Evolutionary conservation across 2,113 vertebrate genomes (phyloP).

Genomic region (Hylia prasina): DNA sequence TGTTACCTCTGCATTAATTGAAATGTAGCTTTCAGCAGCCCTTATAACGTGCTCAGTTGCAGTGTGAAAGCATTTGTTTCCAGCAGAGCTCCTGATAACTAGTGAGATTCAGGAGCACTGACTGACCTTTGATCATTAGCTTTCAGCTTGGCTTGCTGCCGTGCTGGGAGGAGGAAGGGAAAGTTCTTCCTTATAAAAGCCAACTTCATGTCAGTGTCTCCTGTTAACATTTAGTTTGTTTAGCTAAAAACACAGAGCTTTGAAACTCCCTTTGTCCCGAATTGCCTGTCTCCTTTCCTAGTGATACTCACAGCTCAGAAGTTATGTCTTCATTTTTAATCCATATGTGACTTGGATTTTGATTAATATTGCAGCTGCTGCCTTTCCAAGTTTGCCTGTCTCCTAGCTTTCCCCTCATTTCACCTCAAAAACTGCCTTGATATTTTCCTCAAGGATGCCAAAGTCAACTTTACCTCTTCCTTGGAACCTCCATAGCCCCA

Average conservation of each 20-base stretch:
- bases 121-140: constrained; percentile 44
- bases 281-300: neutral
- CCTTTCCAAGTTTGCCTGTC: neutral
- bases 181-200: constrained; percentile 36
- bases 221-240: constrained; percentile 30
- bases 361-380: neutral
- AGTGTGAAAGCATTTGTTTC: constrained; percentile 45
- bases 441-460: neutral
- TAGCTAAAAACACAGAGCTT: neutral
- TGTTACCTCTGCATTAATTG: constrained; percentile 7
- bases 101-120: constrained; percentile 5
- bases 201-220: constrained; percentile 15
- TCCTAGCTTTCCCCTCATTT: neutral
- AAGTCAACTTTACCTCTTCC: neutral
- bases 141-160: constrained; percentile 27
- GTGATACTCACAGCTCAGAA: neutral
- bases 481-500: neutral
- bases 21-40: constrained; percentile 48
- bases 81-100: constrained; percentile 22
- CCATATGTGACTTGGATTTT: constrained; percentile 23
- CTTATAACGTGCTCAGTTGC: neutral
- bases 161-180: neutral
- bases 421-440: neutral
- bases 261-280: neutral
- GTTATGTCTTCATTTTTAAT: neutral